These are phyloP conservation scores for Lophochroa leadbeateri DNA, from an alignment of 2,113 vertebrate genomes.

Conservation along the genomic window DNA sequence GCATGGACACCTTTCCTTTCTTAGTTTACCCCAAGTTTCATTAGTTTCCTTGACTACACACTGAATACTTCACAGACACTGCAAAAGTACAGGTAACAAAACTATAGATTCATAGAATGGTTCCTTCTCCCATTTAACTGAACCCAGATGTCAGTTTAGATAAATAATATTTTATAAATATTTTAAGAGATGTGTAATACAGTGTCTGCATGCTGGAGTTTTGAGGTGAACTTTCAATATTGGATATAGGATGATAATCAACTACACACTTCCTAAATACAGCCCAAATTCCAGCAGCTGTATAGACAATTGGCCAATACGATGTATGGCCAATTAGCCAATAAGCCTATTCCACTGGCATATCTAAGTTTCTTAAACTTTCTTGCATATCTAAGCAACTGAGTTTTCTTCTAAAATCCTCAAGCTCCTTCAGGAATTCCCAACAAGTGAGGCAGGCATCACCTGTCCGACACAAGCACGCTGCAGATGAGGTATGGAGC, in stretches of 20 bases:
- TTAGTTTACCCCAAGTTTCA: neutral
- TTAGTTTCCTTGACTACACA: neutral
- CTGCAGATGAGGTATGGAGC: neutral
- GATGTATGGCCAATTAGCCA: neutral
- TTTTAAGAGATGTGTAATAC: neutral
- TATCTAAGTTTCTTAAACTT: neutral
- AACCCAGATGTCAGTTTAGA: neutral
- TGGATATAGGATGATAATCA: neutral
- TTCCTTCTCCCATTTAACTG: neutral
- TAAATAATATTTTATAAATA: neutral
- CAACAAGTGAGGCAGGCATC: neutral
- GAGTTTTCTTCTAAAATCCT: neutral
- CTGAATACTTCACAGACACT: accelerated
- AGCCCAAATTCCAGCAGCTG: neutral
- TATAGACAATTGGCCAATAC: neutral
- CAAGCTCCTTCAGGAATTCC: neutral
- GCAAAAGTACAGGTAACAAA: neutral
- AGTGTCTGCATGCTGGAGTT: neutral
- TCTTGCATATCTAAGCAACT: neutral
- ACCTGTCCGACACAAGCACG: accelerated
- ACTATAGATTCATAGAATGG: neutral
- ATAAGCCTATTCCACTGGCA: neutral
- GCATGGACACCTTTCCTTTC: neutral
- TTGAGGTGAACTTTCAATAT: neutral
- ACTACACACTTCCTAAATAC: neutral